Conservation (phyloP, 2,888 invertebrate genomes). For the Tholera decimalis region DNA sequence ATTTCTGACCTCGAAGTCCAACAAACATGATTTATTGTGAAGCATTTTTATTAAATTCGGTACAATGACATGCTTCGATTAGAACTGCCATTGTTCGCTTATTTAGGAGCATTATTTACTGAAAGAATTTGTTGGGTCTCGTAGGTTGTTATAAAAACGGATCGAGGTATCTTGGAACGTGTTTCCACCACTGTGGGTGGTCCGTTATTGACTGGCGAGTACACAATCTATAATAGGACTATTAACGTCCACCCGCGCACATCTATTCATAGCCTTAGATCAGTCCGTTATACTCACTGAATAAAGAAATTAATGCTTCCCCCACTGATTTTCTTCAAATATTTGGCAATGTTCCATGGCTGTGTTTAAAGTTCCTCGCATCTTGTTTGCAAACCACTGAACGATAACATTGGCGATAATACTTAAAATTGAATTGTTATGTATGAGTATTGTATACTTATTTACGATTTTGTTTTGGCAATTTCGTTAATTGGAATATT, state of each 20-base stretch:
- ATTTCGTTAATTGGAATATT: neutral
- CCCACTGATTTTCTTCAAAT: constrained; percentile 59
- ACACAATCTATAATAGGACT: constrained; percentile 62
- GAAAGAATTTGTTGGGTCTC: constrained; percentile 14
- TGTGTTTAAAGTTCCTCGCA: constrained; percentile 56
- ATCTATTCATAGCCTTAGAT: constrained; percentile 65
- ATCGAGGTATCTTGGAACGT: constrained; percentile 7
- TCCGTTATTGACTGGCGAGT: constrained; percentile 47
- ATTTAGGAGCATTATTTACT: constrained; percentile 24
- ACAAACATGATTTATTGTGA: neutral
- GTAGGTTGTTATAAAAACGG: constrained; percentile 37
- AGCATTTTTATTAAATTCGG: too few relatives aligned
- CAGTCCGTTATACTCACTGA: constrained; percentile 59
- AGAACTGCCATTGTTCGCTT: constrained; percentile 25
- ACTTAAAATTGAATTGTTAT: constrained; percentile 34
- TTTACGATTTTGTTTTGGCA: constrained; percentile 19
- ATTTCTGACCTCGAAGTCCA: constrained; percentile 11
- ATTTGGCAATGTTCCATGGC: constrained; percentile 70
- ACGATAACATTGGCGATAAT: constrained; percentile 39
- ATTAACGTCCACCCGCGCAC: constrained; percentile 66
- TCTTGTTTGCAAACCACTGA: constrained; percentile 53
- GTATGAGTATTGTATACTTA: constrained; percentile 24
- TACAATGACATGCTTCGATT: constrained; percentile 25
- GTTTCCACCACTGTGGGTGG: constrained; percentile 57
- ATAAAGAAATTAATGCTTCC: constrained; percentile 65